Evolutionary conservation across 2,797 vertebrate genomes (phyloP).

Genomic region (Trachops cirrhosus): DNA sequence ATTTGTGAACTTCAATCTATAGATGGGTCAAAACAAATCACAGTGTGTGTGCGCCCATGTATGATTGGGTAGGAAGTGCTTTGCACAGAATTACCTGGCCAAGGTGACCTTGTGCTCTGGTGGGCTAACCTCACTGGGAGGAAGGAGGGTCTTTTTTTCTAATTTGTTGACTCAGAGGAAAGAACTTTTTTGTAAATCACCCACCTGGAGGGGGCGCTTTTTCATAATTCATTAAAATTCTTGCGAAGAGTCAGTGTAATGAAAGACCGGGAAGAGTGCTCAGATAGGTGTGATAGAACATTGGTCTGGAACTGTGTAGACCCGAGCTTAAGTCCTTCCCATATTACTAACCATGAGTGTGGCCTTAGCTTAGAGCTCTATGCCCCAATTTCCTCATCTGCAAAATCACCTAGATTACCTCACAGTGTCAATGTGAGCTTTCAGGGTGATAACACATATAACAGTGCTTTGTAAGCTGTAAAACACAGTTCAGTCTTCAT

Average conservation of each 20-base stretch:
- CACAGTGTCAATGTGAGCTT: background rate
- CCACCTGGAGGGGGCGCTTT: background rate
- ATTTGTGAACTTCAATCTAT: background rate
- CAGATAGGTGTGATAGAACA: background rate
- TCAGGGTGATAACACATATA: background rate
- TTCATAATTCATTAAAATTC: background rate
- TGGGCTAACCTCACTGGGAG: background rate
- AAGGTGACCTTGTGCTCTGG: background rate
- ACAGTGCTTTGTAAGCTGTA: background rate
- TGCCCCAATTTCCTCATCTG: background rate
- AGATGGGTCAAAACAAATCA: background rate
- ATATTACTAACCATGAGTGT: background rate
- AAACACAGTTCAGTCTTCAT: background rate
- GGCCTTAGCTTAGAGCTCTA: background rate
- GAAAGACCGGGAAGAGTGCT: background rate
- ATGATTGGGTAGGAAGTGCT: background rate
- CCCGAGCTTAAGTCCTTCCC: background rate
- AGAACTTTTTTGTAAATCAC: background rate
- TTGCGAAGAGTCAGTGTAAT: background rate
- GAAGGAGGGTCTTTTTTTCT: background rate
- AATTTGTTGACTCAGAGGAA: background rate
- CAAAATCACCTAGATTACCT: background rate
- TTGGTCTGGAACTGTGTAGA: background rate
- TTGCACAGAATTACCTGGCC: background rate
- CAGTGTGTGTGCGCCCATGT: accelerated